Percentiles rank a stretch among this genome's conserved stretches.
These are phyloP conservation scores for Typhlomys cinereus DNA, from an alignment of 2,113 vertebrate species.

Conservation along the genomic window DNA sequence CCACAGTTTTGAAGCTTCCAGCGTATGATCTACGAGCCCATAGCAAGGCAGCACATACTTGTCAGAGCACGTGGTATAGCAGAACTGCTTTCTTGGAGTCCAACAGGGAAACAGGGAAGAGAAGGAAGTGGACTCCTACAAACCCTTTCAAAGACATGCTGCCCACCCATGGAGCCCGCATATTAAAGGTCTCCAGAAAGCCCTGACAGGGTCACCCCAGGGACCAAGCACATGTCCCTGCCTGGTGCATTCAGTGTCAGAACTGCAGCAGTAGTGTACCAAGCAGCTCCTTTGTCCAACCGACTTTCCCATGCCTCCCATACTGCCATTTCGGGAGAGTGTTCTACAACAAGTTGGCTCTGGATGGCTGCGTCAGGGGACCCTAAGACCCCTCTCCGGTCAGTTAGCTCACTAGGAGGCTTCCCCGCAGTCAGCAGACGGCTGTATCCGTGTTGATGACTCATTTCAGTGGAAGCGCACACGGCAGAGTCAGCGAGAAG, in stretches of 20 bases:
- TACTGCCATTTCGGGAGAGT: not conserved
- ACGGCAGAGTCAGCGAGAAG: not conserved
- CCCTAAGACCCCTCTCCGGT: not conserved
- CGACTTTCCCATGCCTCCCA: not conserved
- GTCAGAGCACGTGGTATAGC: not conserved
- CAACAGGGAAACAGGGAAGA: not conserved
- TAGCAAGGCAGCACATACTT: not conserved
- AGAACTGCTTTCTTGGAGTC: not conserved
- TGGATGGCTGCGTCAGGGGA: not conserved
- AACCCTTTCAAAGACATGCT: not conserved
- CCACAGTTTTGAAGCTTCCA: not conserved
- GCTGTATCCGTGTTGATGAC: not conserved
- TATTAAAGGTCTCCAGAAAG: not conserved
- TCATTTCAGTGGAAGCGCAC: not conserved
- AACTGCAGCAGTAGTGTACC: not conserved
- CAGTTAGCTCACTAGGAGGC: not conserved
- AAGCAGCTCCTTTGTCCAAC: accelerated
- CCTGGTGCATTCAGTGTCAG: not conserved
- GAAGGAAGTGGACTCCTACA: not conserved
- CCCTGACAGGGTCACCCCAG: not conserved
- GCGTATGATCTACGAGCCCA: no score
- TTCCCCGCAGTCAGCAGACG: not conserved
- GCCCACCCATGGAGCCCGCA: not conserved
- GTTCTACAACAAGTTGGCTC: not conserved
- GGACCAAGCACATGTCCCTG: not conserved